Base-by-base conservation (phyloP, 2,888 invertebrate species). In the Neoascia interrupta region DNA sequence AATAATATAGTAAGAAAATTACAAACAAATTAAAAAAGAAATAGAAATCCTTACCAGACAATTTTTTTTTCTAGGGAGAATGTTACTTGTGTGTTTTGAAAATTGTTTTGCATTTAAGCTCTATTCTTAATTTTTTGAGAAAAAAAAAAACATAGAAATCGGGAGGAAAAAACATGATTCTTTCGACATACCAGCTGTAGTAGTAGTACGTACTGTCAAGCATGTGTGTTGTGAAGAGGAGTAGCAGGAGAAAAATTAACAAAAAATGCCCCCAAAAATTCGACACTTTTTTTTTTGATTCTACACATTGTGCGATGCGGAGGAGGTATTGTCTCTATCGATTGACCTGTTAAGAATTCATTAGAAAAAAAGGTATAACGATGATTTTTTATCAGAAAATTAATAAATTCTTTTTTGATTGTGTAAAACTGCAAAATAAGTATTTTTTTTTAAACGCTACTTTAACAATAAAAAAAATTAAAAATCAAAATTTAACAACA, bases 141-240 rank as follows among this genome's bases (percentile, higher is more conserved):
- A 70, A 8, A 26, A n/a, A n/a, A n/a, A 4, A 31, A 54, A 64
- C 28, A 66, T 54, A 58, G 37, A 72, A 60, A 66, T 61, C 61
- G 54, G 54, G 47, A 56, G 36, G 66, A 66, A 36, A 66, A 31
- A 70, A 37, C 43, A 54, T 56, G 49, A 64, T 73, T 81, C 68
- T 73, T 76, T 81, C 63, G 76, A 81, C 81, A 81, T 81, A 81
- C 81, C 81, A 76, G 81, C 73, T 81, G 81, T 70, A 60, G 61
- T 51, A 49, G 39, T 70, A 49, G 45, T 56, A 79, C 75, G 73
- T 68, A 81, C 63, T 64, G 68, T 81, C 63, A 75, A 73, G 74
- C 70, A 75, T 74, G 72, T 75, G 72, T 69, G 68, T 81, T 75
- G 74, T 64, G 75, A 81, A 64, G 75, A 81, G 80, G 76, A 76